Conservation (phyloP, 2,797 vertebrate genomes). For the Potorous gilbertii region DNA sequence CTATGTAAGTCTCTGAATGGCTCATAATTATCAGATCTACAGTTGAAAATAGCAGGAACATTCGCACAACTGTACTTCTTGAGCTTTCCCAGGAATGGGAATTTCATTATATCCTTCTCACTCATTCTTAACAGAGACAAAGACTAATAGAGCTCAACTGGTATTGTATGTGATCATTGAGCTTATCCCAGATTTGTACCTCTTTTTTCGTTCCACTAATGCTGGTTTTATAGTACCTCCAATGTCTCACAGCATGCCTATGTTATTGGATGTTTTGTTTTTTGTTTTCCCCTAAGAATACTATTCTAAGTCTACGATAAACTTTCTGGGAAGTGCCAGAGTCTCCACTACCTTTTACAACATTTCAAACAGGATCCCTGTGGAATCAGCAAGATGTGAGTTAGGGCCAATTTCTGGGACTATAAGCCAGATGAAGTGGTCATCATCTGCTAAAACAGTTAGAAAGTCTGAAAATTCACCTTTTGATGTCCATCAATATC, state of each 20-base stretch:
- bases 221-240: not conserved
- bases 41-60: not conserved
- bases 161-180: not conserved
- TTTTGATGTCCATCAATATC: constrained; percentile 78
- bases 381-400: not conserved
- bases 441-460: constrained; percentile 72
- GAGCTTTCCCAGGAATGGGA: not conserved
- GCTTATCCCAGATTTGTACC: not conserved
- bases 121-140: not conserved
- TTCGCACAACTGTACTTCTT: not conserved
- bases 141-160: not conserved
- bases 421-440: constrained; percentile 70
- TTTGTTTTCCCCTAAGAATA: not conserved
- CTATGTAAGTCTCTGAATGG: not conserved
- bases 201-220: not conserved
- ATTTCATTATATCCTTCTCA: not conserved
- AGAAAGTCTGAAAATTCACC: constrained; percentile 80
- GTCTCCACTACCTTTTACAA: not conserved
- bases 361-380: not conserved
- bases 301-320: not conserved
- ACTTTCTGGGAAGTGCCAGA: not conserved
- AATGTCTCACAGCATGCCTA: not conserved
- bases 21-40: not conserved
- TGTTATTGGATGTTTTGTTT: not conserved
- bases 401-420: not conserved